Conservation (phyloP, 2,113 vertebrate genomes). For the Oryzias javanicus region DNA sequence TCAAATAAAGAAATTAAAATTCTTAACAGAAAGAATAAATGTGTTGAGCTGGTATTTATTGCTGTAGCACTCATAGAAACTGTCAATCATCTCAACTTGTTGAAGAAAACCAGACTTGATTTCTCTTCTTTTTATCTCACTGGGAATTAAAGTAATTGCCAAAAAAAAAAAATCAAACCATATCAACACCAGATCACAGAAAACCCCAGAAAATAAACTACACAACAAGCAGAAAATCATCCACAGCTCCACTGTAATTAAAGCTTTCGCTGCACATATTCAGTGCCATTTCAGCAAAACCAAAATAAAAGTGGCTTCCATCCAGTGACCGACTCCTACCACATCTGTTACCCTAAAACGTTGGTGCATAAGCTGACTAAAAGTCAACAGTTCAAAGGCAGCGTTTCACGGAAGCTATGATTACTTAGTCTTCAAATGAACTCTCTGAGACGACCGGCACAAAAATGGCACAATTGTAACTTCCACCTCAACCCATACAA, state of each 20-base stretch:
- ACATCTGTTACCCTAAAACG: neutral
- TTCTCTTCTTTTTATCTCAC: neutral
- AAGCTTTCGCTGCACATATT: neutral
- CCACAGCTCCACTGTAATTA: neutral
- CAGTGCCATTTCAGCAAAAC: slow-evolving; percentile 6
- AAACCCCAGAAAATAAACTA: slow-evolving; percentile 10
- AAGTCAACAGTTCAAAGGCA: slow-evolving; percentile 15
- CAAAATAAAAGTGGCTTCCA: neutral
- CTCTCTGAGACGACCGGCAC: slow-evolving; percentile 14
- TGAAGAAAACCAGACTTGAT: neutral
- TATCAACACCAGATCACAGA: slow-evolving; percentile 5
- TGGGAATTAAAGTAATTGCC: slow-evolving; percentile 30
- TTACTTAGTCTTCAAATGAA: slow-evolving; percentile 15
- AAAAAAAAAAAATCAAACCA: neutral
- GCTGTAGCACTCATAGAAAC: neutral
- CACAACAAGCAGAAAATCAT: slow-evolving; percentile 16
- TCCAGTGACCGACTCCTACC: neutral
- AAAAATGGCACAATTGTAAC: slow-evolving; percentile 42
- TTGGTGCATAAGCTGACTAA: neutral
- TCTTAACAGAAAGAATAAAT: neutral
- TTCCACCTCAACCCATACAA: slow-evolving; percentile 1
- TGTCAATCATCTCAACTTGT: slow-evolving; percentile 1
- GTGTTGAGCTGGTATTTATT: neutral
- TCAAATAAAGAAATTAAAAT: slow-evolving; percentile 8
- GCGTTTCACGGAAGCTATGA: neutral